Base-by-base conservation (phyloP, 2,888 invertebrate species). In the Marronus borbonicus region DNA sequence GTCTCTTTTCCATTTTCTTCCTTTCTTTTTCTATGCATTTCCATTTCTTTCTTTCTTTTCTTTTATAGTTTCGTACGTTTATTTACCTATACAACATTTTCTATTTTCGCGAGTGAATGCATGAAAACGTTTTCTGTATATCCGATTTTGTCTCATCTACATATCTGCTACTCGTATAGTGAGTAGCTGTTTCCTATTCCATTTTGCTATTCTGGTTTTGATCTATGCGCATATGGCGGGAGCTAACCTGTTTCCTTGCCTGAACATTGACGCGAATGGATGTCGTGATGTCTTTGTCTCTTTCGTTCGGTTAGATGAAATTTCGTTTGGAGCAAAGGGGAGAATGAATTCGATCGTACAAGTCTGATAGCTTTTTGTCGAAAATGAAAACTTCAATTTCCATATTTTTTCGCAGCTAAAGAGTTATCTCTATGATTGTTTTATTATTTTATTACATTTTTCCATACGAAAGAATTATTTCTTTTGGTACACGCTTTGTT, bases 271-370 rank as follows among this genome's bases (percentile, higher is more conserved):
- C 8, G 44, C 44, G 8, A 44, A 44, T 44, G 44, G 44, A 3
- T 5, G 31, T 36, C 31, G 31, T 36, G 31, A 36, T 5, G 20
- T 66, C 49, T 49, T 49, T 68, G 49, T 68, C 39, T 68, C 20
- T 68, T 50, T 20, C 24, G 28, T 68, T 68, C 49, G 28, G 12
- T 68, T 49, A 49, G 28, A 50, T 24, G 50, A 50, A 5, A 50
- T 49, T 49, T 28, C 28, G 50, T 24, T 62, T 28, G 14, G 28
- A 2, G 44, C 8, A 44, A 44, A 12, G 44, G 2, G 44, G 12
- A 44, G 12, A 8, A 12, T 44, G 44, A 12, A 44, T 44, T 44
- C 31, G 5, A 36, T 36, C 31, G 31, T 36, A 36, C 31, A 36
- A 36, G 31, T 5, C 4, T 36, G 31, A 5, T 5, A 36, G 31